Conservation (phyloP, 2,797 vertebrate genomes). For the Myotis myotis region DNA sequence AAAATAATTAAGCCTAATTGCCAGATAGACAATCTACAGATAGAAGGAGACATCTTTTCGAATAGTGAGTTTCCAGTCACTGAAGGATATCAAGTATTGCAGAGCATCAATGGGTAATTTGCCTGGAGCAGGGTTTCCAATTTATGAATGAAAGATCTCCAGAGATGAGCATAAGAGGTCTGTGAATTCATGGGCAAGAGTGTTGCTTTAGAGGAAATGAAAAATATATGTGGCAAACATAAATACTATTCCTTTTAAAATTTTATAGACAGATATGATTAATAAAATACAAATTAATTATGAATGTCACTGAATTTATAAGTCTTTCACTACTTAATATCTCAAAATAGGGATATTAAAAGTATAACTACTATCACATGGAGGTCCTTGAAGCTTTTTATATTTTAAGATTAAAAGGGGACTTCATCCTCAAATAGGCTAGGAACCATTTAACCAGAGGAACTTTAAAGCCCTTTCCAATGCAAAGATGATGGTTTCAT, state of each 20-base stretch:
- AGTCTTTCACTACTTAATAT: background rate
- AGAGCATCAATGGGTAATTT: background rate
- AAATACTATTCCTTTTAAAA: background rate
- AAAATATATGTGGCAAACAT: background rate
- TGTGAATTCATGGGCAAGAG: background rate
- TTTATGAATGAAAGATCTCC: background rate
- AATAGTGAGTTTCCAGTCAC: background rate
- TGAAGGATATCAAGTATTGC: background rate
- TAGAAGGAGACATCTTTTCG: background rate
- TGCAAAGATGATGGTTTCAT: background rate
- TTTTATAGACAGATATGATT: background rate
- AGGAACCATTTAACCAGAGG: background rate
- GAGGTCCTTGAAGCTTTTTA: background rate
- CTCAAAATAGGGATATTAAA: slow-evolving; percentile 13
- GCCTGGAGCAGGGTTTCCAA: background rate
- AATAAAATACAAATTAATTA: slow-evolving; percentile 2
- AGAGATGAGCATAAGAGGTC: background rate
- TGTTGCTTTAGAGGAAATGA: background rate
- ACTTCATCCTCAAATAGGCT: background rate
- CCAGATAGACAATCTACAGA: background rate
- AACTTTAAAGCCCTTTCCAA: background rate
- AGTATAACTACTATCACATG: background rate
- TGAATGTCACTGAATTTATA: background rate
- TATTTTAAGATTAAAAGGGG: background rate
- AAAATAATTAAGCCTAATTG: background rate